Conservation (phyloP, 2,888 invertebrate species). For the Holacanthella duospinosa region DNA sequence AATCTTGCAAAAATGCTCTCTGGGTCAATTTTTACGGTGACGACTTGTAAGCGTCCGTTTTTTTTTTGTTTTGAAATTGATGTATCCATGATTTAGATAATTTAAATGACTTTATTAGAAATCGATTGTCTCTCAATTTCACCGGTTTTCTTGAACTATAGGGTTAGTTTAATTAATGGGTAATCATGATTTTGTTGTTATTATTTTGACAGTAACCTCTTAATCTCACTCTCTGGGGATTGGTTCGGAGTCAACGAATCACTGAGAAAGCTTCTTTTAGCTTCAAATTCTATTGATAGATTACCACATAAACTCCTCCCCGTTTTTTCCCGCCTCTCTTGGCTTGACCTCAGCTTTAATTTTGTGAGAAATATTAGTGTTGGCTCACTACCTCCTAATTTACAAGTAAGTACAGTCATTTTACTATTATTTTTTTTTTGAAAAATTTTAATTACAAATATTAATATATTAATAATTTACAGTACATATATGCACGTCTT, state of each 20-base stretch:
- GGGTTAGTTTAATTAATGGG: too few species aligned
- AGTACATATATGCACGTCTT: too few species aligned
- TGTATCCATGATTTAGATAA: too few species aligned
- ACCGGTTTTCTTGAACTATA: too few species aligned
- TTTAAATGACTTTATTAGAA: too few species aligned
- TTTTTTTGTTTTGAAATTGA: too few species aligned
- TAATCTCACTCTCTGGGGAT: conserved; percentile 30
- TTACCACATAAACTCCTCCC: conserved; percentile 33
- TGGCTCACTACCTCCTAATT: conserved; percentile 31
- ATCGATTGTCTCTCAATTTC: too few species aligned
- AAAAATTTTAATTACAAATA: too few species aligned
- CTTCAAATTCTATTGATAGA: conserved; percentile 33
- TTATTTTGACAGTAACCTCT: conserved; percentile 27
- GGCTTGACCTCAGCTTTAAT: conserved; percentile 36
- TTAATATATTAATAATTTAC: too few species aligned
- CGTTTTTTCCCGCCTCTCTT: conserved; percentile 31
- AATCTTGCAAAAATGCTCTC: neutral
- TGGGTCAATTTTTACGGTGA: neutral
- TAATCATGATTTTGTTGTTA: neutral
- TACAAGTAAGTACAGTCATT: conserved; percentile 33
- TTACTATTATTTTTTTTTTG: too few species aligned
- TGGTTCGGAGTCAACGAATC: conserved; percentile 33
- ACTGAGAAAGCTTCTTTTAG: conserved; percentile 32
- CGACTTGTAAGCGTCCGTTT: too few species aligned
- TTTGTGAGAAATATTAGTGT: conserved; percentile 32